phyloP scores from a whole-genome alignment of 2,797 vertebrate species.

The Mormyrus proboscirostris region DNA sequence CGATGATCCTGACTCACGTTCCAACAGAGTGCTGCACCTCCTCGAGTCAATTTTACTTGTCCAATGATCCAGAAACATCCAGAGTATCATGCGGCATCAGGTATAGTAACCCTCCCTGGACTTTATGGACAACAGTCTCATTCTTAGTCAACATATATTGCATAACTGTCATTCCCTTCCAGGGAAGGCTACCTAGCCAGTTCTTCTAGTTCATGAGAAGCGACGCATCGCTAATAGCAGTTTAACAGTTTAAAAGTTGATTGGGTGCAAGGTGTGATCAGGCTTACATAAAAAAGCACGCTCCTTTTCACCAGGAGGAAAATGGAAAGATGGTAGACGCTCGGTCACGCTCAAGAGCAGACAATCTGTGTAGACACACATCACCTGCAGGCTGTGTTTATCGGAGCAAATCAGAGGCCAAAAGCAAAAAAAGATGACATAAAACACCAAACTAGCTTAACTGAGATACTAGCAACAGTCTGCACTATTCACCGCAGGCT shows the following conservation, averaged over 20 bases:
- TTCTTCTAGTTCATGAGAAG: not conserved
- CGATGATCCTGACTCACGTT: not conserved
- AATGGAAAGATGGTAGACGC: not conserved
- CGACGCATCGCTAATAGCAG: not conserved
- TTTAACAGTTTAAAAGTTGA: not conserved
- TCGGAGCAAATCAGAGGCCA: not conserved
- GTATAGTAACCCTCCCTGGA: not conserved
- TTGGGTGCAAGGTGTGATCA: not conserved
- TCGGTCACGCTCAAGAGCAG: not conserved
- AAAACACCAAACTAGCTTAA: not conserved
- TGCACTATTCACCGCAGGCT: no score
- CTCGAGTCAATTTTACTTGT: not conserved
- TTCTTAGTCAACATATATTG: not conserved
- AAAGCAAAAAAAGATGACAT: not conserved
- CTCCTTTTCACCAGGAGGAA: not conserved
- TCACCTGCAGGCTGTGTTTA: not conserved
- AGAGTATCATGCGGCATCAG: not conserved
- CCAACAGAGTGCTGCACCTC: not conserved
- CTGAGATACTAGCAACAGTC: not conserved
- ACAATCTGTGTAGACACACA: not conserved
- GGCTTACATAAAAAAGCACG: not conserved
- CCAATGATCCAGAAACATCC: not conserved
- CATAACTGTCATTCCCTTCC: not conserved
- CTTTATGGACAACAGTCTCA: not conserved
- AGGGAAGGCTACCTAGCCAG: not conserved